A percentile compares a stretch with the other conserved stretches of the same genome.
These are phyloP conservation scores for Leptopilina syphax DNA, from an alignment of 2,888 invertebrate species.

Conservation along the genomic window DNA sequence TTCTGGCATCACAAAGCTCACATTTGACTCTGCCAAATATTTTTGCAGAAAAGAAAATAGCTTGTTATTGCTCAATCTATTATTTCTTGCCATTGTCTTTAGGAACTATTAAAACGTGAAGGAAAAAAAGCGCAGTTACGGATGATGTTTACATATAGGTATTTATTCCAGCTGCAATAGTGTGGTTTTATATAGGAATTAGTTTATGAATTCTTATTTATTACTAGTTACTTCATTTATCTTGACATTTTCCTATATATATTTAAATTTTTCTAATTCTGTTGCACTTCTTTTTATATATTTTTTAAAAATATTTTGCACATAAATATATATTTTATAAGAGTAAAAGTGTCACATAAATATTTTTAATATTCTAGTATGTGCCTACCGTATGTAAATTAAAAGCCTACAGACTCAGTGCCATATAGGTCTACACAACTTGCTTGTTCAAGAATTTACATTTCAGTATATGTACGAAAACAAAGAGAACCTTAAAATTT, in stretches of 20 bases:
- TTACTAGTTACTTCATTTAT: no score
- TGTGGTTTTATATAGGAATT: no score
- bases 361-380: constrained; percentile 1
- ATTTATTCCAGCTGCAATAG: no score
- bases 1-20: constrained; percentile 12
- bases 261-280: no score
- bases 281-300: background rate
- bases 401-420: background rate
- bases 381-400: background rate
- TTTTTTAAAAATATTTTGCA: background rate
- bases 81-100: background rate
- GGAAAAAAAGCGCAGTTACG: no score
- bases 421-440: background rate
- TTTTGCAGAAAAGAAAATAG: constrained; percentile 1
- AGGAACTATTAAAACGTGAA: no score
- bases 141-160: no score
- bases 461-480: no score
- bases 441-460: background rate
- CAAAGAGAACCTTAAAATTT: background rate
- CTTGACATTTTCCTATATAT: no score
- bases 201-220: no score
- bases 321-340: background rate
- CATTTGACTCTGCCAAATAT: constrained; percentile 11
- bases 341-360: background rate
- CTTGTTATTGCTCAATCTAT: background rate